phyloP scores from a whole-genome alignment of 2,797 vertebrate species.

The Crotalus adamanteus region DNA sequence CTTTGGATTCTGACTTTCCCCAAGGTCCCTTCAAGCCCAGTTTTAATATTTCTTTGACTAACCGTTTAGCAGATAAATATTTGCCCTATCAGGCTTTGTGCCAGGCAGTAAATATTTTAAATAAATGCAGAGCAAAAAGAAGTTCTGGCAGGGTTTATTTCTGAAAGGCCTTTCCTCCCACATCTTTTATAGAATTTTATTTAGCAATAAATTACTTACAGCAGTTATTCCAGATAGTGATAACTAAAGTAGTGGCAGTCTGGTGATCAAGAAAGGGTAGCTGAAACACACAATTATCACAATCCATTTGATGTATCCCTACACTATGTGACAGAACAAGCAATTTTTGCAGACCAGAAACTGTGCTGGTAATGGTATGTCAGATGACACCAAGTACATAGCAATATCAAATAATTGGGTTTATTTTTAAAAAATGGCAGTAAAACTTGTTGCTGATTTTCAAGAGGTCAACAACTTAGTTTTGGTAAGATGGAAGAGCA shows the following conservation, averaged over 20 bases:
- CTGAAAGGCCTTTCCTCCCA: not conserved
- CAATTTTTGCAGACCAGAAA: not conserved
- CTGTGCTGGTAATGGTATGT: not conserved
- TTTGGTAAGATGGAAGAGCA: not conserved
- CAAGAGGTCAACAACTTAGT: not conserved
- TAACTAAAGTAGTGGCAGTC: not conserved
- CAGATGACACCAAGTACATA: not conserved
- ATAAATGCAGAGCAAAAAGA: not conserved
- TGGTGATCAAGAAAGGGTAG: not conserved
- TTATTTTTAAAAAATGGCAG: not conserved
- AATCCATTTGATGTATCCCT: not conserved
- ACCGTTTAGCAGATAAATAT: not conserved
- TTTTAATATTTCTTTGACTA: not conserved
- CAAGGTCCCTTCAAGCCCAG: not conserved
- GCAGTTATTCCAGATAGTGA: not conserved
- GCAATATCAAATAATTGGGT: not conserved
- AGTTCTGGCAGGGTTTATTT: slow-evolving; percentile 24
- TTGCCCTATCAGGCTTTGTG: not conserved
- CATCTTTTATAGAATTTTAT: not conserved
- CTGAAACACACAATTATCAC: not conserved
- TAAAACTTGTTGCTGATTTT: not conserved
- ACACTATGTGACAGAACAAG: not conserved
- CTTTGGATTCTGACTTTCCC: not conserved
- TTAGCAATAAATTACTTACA: not conserved
- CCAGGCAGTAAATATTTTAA: not conserved